Percentiles rank a stretch among this genome's conserved stretches.
These are phyloP conservation scores for Trisateles emortualis DNA, from an alignment of 2,888 invertebrate species.

Conservation along the genomic window DNA sequence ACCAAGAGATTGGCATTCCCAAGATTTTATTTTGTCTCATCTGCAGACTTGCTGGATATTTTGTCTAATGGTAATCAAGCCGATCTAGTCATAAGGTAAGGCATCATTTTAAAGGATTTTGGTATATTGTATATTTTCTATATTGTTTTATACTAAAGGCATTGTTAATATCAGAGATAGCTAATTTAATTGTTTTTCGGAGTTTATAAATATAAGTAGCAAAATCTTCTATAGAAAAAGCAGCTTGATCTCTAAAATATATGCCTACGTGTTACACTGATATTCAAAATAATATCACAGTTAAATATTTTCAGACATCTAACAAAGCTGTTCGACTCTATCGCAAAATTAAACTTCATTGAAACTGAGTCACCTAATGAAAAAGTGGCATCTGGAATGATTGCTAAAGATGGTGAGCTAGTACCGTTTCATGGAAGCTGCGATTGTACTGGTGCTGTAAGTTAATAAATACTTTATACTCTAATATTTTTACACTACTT, in stretches of 20 bases:
- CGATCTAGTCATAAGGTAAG: constrained; percentile 90
- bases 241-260: too few relatives aligned
- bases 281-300: background rate
- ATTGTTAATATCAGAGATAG: too few relatives aligned
- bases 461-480: constrained; percentile 43
- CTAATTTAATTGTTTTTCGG: background rate
- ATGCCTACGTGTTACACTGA: too few relatives aligned
- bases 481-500: background rate
- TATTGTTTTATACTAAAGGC: background rate
- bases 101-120: background rate
- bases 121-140: background rate
- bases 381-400: constrained; percentile 93
- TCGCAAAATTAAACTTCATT: constrained; percentile 94
- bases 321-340: constrained; percentile 98
- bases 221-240: too few relatives aligned
- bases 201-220: too few relatives aligned
- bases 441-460: constrained; percentile 94
- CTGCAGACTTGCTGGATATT: constrained; percentile 97
- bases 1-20: constrained; percentile 98
- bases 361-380: constrained; percentile 86
- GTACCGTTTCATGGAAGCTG: constrained; percentile 93
- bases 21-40: constrained; percentile 98
- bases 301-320: constrained; percentile 89
- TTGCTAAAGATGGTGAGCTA: constrained; percentile 97
- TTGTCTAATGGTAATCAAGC: constrained; percentile 98